Percentiles rank a stretch among this genome's conserved stretches.
Evolutionary conservation across 2,797 vertebrate species (phyloP).

Genomic region (Bradypodion ventrale): DNA sequence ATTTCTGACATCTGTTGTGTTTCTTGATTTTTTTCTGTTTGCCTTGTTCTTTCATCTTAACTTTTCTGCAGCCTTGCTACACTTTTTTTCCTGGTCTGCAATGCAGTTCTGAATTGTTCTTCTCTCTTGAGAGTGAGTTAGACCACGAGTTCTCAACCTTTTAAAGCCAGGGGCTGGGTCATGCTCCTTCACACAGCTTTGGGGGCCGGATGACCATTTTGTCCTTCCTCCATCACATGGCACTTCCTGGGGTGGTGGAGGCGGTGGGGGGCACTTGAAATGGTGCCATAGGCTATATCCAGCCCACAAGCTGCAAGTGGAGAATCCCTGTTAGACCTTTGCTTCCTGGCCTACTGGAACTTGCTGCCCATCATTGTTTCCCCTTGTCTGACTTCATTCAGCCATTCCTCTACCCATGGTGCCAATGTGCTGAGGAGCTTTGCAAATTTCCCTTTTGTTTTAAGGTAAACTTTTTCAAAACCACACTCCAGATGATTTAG

Average conservation of each 20-base stretch:
- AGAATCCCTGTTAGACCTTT: too few relatives aligned
- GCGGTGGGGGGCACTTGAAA: too few relatives aligned
- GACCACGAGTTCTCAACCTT: too few relatives aligned
- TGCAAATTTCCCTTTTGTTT: rapidly evolving
- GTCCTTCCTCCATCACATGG: too few relatives aligned
- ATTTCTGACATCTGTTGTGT: too few relatives aligned
- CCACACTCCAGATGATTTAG: background rate
- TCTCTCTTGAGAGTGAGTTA: background rate
- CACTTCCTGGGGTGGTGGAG: too few relatives aligned
- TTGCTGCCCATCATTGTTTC: background rate
- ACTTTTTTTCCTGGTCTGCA: background rate
- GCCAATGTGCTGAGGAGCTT: rapidly evolving
- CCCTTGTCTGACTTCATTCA: background rate
- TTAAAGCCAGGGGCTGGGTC: too few relatives aligned
- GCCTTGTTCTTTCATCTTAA: background rate
- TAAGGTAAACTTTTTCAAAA: background rate
- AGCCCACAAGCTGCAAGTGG: too few relatives aligned
- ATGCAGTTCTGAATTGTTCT: background rate
- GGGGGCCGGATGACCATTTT: too few relatives aligned
- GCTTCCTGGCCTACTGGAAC: background rate
- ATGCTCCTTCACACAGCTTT: too few relatives aligned
- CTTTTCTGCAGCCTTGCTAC: background rate
- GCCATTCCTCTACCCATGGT: background rate
- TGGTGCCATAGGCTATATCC: too few relatives aligned
- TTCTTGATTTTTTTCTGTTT: too few relatives aligned